Base-by-base conservation (phyloP, 2,113 vertebrate genomes). In the Hiodon tergisus region DNA sequence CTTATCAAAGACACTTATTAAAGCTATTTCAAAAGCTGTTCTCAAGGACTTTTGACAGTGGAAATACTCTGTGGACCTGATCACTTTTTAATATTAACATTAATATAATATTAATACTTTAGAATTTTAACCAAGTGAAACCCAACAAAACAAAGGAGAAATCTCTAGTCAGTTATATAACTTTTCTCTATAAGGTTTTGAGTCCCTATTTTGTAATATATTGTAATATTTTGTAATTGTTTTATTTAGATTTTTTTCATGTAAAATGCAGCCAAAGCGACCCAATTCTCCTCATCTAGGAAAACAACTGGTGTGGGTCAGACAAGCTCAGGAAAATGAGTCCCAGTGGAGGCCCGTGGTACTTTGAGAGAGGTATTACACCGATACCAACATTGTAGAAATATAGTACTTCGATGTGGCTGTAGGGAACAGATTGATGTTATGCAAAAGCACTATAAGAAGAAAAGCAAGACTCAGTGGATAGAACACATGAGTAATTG, bases 321-420 rank as follows among this genome's bases (percentile, higher is more conserved):
- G 57, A 55, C 9, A 70, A 59, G 75, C 71, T 71, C 71, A 80
- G 78, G 81, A 78, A 70, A 46, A 71, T 48, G 13, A 6, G 68
- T 75, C 76, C 61, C 50, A 48, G 51, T 66, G 77, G 73, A 50
- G 66, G 11, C 54, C 50, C 5, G 62, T 68, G 17, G 69, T 80
- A 76, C 78, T 78, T 67, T 74, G 62, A 63, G 16, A 7, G 58
- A 73, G 73, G 74, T 16, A 66, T 54, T 71, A 54, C n/a, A 11
- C 9, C 50, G 5, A 71, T 50, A 75, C 61, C 52, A 55, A 67
- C 52, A 59, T 46, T 46, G 58, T 14, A 52, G n/a, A 57, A 76
- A 70, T 47, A 8, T 51, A n/a, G 68, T 16, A 58, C 13, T 5
- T 71, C 63, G 78, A 76, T 51, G 53, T 62, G 62, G 48, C 76